Base-by-base conservation (phyloP, 2,113 vertebrate genomes). In the Marmota flaviventris region DNA sequence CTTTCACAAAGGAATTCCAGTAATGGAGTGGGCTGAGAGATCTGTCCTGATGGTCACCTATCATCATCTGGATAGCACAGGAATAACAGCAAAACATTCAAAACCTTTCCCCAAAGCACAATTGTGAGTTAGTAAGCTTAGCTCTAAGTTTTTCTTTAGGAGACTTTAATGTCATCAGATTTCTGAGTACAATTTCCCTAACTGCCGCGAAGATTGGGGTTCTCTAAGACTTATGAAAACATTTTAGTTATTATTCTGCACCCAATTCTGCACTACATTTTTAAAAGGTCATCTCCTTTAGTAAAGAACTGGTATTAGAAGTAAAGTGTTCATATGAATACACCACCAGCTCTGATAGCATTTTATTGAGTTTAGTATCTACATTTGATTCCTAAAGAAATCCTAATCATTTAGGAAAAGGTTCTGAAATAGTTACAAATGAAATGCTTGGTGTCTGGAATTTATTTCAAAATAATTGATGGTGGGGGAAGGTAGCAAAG, bases 121-220 rank as follows among this genome's bases (percentile, higher is more conserved):
- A 12, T 29, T 20, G 2, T n/a, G 42, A 65, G 29, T 83, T 77
- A 61, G 39, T 67, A 69, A 88, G 25, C 34, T 24, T 83, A 24
- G 6, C 70, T 89, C 34, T 51, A 58, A 77, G 61, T 3, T 69
- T 75, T 92, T 96, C 48, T 48, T 76, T 63, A 73, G 73, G 27
- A 93, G 73, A 88, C 89, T 81, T 93, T 95, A 95, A 77, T 75
- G 72, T 17, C 67, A 70, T 85, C 24, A 3, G 51, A 84, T 88
- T 94, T 93, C 58, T 78, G 45, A 16, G 29, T 69, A 78, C 18
- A 32, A 5, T 72, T 85, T 95, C 90, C 77, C 24, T 69, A 86
- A 63, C 89, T 61, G n/a, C 27, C 29, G 10, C 25, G 32, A 84
- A 53, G 42, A 79, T 3, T 56, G 22, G 39, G 37, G 76, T 88